Percentiles rank a stretch among this genome's conserved stretches.
phyloP scores from a whole-genome alignment of 2,797 vertebrate genomes.

The Peromyscus attwateri region DNA sequence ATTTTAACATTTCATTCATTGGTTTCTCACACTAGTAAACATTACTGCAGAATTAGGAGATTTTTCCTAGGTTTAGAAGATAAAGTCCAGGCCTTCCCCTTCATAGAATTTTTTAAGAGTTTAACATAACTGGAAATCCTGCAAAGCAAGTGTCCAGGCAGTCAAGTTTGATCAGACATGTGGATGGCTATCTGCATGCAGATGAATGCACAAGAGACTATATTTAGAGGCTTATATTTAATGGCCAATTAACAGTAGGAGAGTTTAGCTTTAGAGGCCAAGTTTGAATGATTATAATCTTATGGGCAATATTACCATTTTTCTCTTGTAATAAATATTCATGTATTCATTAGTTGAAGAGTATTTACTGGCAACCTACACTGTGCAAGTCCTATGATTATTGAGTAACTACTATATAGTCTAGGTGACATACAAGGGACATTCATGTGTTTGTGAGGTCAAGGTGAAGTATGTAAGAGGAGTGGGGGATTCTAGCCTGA shows the following conservation, averaged over 20 bases:
- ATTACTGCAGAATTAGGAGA: not conserved
- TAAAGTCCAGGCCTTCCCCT: not conserved
- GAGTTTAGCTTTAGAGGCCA: not conserved
- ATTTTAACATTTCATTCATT: not conserved
- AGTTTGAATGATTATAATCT: not conserved
- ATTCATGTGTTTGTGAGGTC: not conserved
- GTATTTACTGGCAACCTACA: not conserved
- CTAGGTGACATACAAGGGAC: not conserved
- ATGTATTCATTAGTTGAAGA: not conserved
- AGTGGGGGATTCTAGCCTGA: not conserved
- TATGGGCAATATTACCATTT: not conserved
- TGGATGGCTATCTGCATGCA: slow-evolving; percentile 24
- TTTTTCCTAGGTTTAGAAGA: not conserved
- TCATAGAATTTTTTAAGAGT: not conserved
- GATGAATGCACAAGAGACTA: not conserved
- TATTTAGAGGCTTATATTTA: slow-evolving; percentile 1
- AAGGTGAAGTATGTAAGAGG: not conserved
- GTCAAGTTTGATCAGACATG: not conserved
- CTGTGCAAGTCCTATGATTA: not conserved
- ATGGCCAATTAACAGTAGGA: not conserved
- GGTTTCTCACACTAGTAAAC: not conserved
- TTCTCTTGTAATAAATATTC: slow-evolving; percentile 4
- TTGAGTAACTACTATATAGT: not conserved
- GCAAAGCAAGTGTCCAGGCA: slow-evolving; percentile 10
- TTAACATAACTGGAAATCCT: not conserved